Conservation (phyloP, 2,888 invertebrate species). For the Liodrosophila aerea region DNA sequence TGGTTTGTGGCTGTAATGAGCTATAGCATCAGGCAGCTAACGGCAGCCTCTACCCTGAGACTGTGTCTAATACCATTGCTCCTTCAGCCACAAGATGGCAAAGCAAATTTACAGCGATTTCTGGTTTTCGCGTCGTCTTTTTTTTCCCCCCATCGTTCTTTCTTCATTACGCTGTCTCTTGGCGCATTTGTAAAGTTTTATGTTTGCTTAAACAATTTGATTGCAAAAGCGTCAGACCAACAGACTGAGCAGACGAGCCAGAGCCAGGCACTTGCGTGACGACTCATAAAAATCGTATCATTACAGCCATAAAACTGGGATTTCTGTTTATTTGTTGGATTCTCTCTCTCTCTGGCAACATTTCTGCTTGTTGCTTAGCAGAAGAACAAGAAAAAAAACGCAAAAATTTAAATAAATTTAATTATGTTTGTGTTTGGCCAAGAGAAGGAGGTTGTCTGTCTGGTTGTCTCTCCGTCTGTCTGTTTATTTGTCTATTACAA, state of each 20-base stretch:
- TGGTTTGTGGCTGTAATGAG: conserved; percentile 75
- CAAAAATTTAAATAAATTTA: conserved; percentile 74
- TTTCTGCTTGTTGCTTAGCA: conserved; percentile 28
- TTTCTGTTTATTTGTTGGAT: conserved; percentile 69
- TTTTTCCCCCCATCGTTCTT: conserved; percentile 17
- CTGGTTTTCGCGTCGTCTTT: conserved; percentile 9
- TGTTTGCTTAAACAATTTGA: conserved; percentile 76
- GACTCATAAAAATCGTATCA: conserved; percentile 75
- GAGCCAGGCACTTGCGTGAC: conserved; percentile 59
- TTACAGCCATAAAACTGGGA: conserved; percentile 72
- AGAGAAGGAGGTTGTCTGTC: neutral
- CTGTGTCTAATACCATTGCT: neutral
- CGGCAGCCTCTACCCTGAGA: neutral
- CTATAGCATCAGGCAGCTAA: conserved; percentile 28
- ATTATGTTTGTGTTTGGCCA: conserved; percentile 61
- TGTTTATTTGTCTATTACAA: conserved; percentile 40
- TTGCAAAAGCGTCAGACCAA: conserved; percentile 38
- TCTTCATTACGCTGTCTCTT: conserved; percentile 29
- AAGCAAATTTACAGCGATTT: conserved; percentile 61
- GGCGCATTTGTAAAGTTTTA: conserved; percentile 71
- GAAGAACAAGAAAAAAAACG: conserved; percentile 13
- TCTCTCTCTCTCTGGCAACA: conserved; percentile 16
- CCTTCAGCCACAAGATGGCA: conserved; percentile 35
- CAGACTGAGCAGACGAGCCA: conserved; percentile 6
- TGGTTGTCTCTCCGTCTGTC: conserved; percentile 1